Percentiles rank a stretch among this genome's conserved stretches.
Evolutionary conservation across 2,888 invertebrate genomes (phyloP).

Genomic region (Mamestra brassicae): DNA sequence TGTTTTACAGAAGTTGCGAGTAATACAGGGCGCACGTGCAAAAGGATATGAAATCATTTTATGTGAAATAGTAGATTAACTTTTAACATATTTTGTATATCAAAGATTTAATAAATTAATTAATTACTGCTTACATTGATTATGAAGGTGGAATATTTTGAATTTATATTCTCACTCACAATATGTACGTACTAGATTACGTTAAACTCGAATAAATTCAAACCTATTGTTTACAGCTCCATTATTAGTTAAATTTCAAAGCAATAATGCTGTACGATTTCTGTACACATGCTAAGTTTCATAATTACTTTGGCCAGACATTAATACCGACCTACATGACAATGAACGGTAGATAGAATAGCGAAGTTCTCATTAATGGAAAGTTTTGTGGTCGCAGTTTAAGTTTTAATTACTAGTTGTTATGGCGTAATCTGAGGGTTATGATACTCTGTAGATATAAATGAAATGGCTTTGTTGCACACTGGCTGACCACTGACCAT

Average conservation of each 20-base stretch:
- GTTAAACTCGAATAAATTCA: constrained; percentile 51
- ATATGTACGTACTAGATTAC: constrained; percentile 33
- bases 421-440: constrained; percentile 10
- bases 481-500: background rate
- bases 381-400: constrained; percentile 37
- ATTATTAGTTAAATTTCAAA: constrained; percentile 69
- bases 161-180: constrained; percentile 16
- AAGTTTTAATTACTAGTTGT: constrained; percentile 47
- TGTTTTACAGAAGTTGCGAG: constrained; percentile 40
- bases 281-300: constrained; percentile 57
- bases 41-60: constrained; percentile 13
- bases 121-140: constrained; percentile 20
- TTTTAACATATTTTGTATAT: background rate
- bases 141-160: constrained; percentile 13
- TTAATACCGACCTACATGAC: constrained; percentile 31
- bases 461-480: background rate
- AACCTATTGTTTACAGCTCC: constrained; percentile 59
- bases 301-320: constrained; percentile 54
- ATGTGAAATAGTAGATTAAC: background rate
- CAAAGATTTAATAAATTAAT: constrained; percentile 13
- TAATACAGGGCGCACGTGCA: constrained; percentile 10
- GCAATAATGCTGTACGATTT: constrained; percentile 54
- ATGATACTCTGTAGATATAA: constrained; percentile 6
- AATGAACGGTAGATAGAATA: constrained; percentile 37
- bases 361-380: constrained; percentile 27